Percentiles rank a stretch among this genome's conserved stretches.
phyloP scores from a whole-genome alignment of 2,113 vertebrate genomes.

The Microcebus jonahi region DNA sequence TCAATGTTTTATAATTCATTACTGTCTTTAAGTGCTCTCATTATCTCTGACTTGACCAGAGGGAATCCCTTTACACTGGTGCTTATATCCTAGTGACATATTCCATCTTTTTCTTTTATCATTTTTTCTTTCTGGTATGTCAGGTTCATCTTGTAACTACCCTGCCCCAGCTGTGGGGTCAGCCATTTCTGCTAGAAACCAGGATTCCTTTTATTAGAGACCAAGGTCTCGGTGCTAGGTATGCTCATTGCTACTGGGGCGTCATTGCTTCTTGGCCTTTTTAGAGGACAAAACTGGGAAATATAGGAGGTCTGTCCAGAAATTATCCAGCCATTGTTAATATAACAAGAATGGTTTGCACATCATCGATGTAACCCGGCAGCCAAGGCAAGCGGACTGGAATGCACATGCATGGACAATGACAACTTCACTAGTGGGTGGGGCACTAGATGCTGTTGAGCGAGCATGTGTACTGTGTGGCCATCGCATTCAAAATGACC shows the following conservation, averaged over 20 bases:
- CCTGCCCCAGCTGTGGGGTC: neutral
- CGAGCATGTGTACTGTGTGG: too few relatives aligned
- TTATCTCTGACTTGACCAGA: neutral
- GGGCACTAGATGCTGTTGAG: too few relatives aligned
- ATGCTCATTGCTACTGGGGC: neutral
- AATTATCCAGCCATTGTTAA: too few relatives aligned
- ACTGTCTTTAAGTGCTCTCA: neutral
- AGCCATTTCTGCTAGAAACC: neutral
- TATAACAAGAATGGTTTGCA: too few relatives aligned
- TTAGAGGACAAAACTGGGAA: neutral
- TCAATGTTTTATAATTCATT: neutral
- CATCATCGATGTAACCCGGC: too few relatives aligned
- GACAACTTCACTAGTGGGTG: too few relatives aligned
- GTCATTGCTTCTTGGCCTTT: neutral
- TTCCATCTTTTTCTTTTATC: neutral
- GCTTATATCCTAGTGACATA: neutral
- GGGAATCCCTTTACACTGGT: neutral
- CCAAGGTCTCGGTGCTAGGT: neutral
- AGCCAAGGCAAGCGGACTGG: too few relatives aligned
- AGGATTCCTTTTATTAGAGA: neutral
- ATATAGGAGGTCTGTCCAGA: neutral
- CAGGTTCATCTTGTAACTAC: neutral
- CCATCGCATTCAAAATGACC: too few relatives aligned
- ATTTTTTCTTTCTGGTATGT: neutral
- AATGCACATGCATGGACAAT: too few relatives aligned